These are phyloP conservation scores for Stegostoma tigrinum DNA, from an alignment of 2,113 vertebrate species.

Conservation along the genomic window DNA sequence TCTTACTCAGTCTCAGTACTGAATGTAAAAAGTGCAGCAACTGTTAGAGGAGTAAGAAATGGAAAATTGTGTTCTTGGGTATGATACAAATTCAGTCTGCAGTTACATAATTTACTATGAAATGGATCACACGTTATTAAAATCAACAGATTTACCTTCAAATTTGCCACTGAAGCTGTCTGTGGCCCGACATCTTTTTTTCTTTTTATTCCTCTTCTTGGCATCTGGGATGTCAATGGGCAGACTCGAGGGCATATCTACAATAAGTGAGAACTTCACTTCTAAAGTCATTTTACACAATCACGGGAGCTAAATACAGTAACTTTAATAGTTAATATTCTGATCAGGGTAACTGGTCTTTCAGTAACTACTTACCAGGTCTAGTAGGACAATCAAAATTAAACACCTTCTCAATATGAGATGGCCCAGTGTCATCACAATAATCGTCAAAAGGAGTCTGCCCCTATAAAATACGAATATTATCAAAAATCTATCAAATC, in stretches of 20 bases:
- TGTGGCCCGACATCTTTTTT: constrained; percentile 89
- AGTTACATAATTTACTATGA: too few species aligned
- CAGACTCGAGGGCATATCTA: constrained; percentile 84
- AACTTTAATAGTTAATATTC: background rate
- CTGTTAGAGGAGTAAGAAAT: background rate
- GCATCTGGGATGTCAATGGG: constrained; percentile 95
- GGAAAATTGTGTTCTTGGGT: background rate
- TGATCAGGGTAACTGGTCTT: background rate
- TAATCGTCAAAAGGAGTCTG: constrained; percentile 89
- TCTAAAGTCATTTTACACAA: background rate
- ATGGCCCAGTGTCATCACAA: constrained; percentile 66
- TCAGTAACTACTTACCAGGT: constrained; percentile 63
- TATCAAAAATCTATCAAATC: too few species aligned
- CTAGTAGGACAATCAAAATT: constrained; percentile 77
- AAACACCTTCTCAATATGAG: constrained; percentile 71
- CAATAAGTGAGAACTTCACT: background rate
- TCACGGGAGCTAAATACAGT: background rate
- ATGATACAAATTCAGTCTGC: background rate
- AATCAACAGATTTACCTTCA: constrained; percentile 62
- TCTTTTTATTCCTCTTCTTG: constrained; percentile 95
- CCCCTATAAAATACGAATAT: constrained; percentile 56
- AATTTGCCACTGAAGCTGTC: constrained; percentile 95
- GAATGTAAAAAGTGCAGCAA: background rate
- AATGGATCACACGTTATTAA: background rate
- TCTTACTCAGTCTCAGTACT: background rate